These are phyloP conservation scores for Drosophila virilis DNA, from an alignment of 1,140 invertebrate species.

Conservation along the genomic window DNA sequence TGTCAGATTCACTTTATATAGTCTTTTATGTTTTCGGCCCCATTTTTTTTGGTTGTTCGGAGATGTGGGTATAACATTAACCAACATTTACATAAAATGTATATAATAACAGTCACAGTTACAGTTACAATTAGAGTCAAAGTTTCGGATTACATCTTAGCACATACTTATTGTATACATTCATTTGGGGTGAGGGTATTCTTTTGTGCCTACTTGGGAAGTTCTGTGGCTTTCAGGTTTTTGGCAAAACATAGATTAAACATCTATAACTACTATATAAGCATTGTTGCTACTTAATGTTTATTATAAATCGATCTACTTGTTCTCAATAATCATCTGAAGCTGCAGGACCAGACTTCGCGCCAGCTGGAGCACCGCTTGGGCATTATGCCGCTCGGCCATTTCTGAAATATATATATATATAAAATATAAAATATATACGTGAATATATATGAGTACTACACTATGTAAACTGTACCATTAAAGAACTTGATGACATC, in stretches of 20 bases:
- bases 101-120: slow-evolving; percentile 33
- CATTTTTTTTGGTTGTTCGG: slow-evolving; percentile 12
- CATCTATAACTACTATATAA: slow-evolving; percentile 7
- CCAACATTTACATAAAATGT: slow-evolving; percentile 27
- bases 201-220: slow-evolving; percentile 27
- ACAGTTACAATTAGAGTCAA: slow-evolving; percentile 43
- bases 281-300: slow-evolving; percentile 9
- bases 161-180: slow-evolving; percentile 18
- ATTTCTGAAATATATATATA: slow-evolving; percentile 89
- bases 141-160: slow-evolving; percentile 27
- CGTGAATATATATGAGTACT: not conserved
- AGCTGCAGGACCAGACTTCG: slow-evolving; percentile 93
- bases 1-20: slow-evolving; percentile 33
- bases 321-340: slow-evolving; percentile 96
- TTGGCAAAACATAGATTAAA: slow-evolving; percentile 33
- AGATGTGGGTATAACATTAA: slow-evolving; percentile 20
- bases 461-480: slow-evolving; percentile 86
- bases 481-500: slow-evolving; percentile 99
- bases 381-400: slow-evolving; percentile 96
- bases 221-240: slow-evolving; percentile 18
- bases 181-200: slow-evolving; percentile 8
- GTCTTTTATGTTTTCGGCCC: slow-evolving; percentile 33
- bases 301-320: slow-evolving; percentile 85
- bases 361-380: slow-evolving; percentile 91
- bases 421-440: not conserved